Evolutionary conservation across 2,888 invertebrate species (phyloP).

Genomic region (Sphaerophoria rueppellii): DNA sequence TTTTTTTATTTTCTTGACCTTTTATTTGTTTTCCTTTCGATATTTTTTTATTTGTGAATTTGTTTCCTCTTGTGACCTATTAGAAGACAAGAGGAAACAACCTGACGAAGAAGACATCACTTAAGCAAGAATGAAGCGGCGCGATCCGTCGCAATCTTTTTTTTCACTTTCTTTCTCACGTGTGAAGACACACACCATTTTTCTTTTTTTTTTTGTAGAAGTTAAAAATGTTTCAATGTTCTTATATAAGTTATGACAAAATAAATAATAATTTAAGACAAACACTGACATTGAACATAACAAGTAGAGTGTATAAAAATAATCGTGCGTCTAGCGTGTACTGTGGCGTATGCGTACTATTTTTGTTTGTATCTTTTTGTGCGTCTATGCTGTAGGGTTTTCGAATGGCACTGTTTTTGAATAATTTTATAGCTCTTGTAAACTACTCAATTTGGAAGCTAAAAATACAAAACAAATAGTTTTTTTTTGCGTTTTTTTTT

Average conservation of each 20-base stretch:
- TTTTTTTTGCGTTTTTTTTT: not conserved
- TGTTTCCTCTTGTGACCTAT: slow-evolving; percentile 22
- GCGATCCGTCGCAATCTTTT: not conserved
- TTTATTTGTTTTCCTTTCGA: not conserved
- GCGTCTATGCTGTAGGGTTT: slow-evolving; percentile 1
- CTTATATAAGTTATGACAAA: not conserved
- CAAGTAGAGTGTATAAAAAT: slow-evolving; percentile 9
- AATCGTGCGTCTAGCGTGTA: slow-evolving; percentile 17
- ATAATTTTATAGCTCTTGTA: not conserved
- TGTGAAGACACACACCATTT: not conserved
- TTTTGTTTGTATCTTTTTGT: not conserved
- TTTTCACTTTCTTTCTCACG: slow-evolving; percentile 9
- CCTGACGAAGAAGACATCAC: not conserved
- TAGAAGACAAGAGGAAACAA: slow-evolving; percentile 11
- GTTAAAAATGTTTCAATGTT: not conserved
- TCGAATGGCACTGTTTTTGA: slow-evolving; percentile 17
- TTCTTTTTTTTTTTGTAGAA: not conserved
- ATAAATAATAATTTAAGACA: slow-evolving; percentile 2
- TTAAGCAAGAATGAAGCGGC: not conserved
- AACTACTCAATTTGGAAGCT: slow-evolving; percentile 22
- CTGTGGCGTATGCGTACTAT: slow-evolving; percentile 33
- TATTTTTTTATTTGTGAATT: slow-evolving; percentile 8
- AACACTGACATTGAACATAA: slow-evolving; percentile 20
- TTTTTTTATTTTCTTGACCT: slow-evolving; percentile 3
- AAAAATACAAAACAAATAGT: slow-evolving; percentile 12